Evolutionary conservation across 2,888 invertebrate species (phyloP), one percentile per base, ranked within the genome.

Genomic region (Corbicula japonica): DNA sequence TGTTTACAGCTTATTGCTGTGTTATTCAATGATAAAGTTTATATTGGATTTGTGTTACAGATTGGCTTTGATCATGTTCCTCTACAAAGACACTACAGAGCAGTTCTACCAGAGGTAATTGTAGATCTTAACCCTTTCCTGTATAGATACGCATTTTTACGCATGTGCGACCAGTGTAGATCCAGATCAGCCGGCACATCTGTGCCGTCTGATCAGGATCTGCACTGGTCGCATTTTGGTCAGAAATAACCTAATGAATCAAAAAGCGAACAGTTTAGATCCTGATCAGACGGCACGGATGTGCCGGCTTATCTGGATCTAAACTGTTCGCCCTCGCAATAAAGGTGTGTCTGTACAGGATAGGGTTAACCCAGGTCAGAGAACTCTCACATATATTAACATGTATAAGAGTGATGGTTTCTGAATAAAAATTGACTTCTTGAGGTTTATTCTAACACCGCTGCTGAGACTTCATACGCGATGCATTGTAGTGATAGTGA

Each of bases 61-160:
- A 38, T 60, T 15, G 21, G 6, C n/a, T 41, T 21, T 1, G 26
- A 15, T 38, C 41, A 62, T 52, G 52, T 44, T 5, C 50, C 77
- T 4, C 62, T 83, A 32, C 60, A 72, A 23, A 71, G 83, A 72
- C 83, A 83, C 63, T 83, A 75, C 65, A 75, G 75, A 71, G 71
- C 56, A 52, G 72, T 75, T 0, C 66, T 26, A 41, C 52, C 44
- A 32, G 23, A 80, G 72, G 80, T 80, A 61, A n/a, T 38, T 23
- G 5, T 34, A 2, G 21, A 0, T 41, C 8, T 28, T 15, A 6
- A 34, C n/a, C 8, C 15, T 26, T 4, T 15, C 18, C 3, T 52
- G 10, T 26, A 21, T 1, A 30, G 28, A 18, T 23, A 6, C 5
- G 18, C 26, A 21, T 58, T 10, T 34, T 8, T 5, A 6, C 10